These are phyloP conservation scores for Ficedula albicollis DNA, from an alignment of 2,797 vertebrate species.

Conservation along the genomic window DNA sequence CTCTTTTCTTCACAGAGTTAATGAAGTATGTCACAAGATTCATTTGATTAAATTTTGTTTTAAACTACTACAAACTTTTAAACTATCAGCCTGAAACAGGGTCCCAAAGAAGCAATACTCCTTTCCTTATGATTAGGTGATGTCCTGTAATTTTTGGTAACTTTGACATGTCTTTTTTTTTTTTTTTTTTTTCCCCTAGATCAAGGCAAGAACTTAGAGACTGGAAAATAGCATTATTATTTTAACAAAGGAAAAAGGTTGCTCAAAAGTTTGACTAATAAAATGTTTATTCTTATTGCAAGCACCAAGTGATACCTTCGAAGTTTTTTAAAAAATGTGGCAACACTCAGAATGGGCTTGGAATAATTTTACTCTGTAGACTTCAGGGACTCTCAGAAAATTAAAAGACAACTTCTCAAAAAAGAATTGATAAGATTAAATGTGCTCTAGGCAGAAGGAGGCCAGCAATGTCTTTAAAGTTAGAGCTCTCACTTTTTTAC, in stretches of 20 bases:
- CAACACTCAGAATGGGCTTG: background rate
- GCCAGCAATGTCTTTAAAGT: background rate
- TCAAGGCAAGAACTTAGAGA: background rate
- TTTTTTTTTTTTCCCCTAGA: background rate
- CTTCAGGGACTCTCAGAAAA: background rate
- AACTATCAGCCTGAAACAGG: background rate
- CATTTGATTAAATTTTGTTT: conserved; percentile 4
- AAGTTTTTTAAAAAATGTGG: background rate
- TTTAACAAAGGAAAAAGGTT: background rate
- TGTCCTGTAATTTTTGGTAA: background rate
- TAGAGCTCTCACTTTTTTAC: background rate
- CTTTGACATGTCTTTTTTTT: background rate
- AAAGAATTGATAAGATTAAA: background rate
- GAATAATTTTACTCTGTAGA: background rate
- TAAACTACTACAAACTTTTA: background rate
- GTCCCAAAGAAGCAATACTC: background rate
- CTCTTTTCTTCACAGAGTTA: background rate
- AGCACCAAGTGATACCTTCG: background rate
- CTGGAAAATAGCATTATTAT: background rate
- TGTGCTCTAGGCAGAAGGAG: background rate
- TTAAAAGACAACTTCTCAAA: background rate
- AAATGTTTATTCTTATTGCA: background rate
- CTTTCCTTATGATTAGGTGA: background rate
- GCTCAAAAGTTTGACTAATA: background rate
- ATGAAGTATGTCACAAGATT: background rate